A percentile compares a stretch with the other conserved stretches of the same genome.
phyloP scores from a whole-genome alignment of 2,113 vertebrate genomes.

The Protobothrops mucrosquamatus region DNA sequence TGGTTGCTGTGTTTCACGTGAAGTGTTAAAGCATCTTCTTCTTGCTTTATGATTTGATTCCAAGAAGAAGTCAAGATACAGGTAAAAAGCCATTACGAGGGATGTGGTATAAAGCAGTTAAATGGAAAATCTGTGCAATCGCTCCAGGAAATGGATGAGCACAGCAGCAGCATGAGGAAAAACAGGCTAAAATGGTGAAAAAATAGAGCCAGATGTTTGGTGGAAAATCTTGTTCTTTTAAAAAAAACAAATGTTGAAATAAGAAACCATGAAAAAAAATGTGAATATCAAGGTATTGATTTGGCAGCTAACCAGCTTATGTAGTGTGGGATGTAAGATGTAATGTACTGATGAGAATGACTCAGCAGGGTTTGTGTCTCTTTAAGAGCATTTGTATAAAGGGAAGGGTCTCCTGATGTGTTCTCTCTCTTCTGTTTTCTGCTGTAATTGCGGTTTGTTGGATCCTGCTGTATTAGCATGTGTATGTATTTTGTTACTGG shows the following conservation, averaged over 20 bases:
- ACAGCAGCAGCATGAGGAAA: not conserved
- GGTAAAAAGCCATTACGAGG: not conserved
- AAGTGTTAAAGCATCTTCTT: not conserved
- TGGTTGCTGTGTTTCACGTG: not conserved
- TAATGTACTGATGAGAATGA: too few relatives aligned
- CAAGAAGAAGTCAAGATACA: constrained; percentile 11
- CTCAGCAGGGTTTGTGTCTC: too few relatives aligned
- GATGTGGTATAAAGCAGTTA: constrained; percentile 1
- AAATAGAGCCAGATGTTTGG: not conserved
- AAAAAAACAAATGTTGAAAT: not conserved
- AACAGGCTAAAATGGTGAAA: not conserved
- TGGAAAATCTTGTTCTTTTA: not conserved
- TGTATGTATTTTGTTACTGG: too few relatives aligned
- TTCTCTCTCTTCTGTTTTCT: too few relatives aligned
- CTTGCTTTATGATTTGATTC: constrained; percentile 18
- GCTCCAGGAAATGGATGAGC: not conserved
- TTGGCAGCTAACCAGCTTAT: too few relatives aligned
- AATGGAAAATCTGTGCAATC: not conserved
- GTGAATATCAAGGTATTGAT: not conserved
- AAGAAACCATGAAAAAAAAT: not conserved
- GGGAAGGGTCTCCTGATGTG: too few relatives aligned
- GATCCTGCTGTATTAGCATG: too few relatives aligned
- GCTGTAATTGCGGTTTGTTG: too few relatives aligned
- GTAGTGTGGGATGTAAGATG: too few relatives aligned
- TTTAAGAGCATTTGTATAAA: too few relatives aligned